phyloP scores from a whole-genome alignment of 1,140 invertebrate species.

The Drosophila neocordata region DNA sequence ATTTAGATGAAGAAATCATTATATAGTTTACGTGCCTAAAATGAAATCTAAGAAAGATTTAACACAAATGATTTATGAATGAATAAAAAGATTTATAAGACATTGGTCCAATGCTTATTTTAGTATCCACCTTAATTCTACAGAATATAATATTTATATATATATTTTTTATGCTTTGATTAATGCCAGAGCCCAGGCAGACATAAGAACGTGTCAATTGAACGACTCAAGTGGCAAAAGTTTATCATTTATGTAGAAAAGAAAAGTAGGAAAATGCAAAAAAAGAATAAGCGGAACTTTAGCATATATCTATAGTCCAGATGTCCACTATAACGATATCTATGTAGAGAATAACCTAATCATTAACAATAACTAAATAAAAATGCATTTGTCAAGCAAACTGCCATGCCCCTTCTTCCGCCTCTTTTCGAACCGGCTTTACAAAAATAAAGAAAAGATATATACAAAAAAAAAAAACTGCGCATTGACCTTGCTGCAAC shows the following conservation, averaged over 20 bases:
- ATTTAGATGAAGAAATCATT: neutral
- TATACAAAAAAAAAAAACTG: constrained; percentile 21
- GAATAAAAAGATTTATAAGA: constrained; percentile 6
- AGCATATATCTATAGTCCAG: neutral
- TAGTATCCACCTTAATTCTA: neutral
- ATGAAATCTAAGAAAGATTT: neutral
- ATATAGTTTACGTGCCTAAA: neutral
- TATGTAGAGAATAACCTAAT: constrained; percentile 28
- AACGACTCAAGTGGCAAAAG: neutral
- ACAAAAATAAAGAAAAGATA: neutral
- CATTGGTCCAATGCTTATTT: neutral
- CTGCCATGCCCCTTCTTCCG: neutral
- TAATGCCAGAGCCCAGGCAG: constrained; percentile 3
- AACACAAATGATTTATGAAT: constrained; percentile 39
- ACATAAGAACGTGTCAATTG: constrained; percentile 49
- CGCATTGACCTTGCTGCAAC: constrained; percentile 74
- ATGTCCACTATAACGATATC: neutral
- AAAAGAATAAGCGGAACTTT: constrained; percentile 36
- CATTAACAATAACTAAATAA: constrained; percentile 21
- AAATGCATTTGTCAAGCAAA: constrained; percentile 2
- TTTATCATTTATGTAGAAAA: constrained; percentile 24
- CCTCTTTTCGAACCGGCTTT: constrained; percentile 21
- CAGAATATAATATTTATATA: neutral
- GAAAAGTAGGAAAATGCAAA: neutral
- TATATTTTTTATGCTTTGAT: constrained; percentile 20